Conservation (phyloP, 2,888 invertebrate genomes). For the Andricus curvator region DNA sequence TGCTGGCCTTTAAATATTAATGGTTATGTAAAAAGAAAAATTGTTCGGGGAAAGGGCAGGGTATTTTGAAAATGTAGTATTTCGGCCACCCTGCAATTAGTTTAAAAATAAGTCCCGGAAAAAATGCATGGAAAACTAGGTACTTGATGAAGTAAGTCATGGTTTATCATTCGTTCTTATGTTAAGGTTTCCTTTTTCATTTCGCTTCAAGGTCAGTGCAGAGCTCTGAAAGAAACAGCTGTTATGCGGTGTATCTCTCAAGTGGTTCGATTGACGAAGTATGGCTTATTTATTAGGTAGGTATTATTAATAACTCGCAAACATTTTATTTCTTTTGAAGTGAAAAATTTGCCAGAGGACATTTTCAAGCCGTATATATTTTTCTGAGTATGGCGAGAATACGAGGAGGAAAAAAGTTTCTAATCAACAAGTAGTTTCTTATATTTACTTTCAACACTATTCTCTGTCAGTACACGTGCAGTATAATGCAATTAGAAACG, state of each 20-base stretch:
- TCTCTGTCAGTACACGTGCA: conserved; percentile 25
- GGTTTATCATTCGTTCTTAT: neutral
- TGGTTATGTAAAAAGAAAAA: too few species aligned
- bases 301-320: conserved; percentile 27
- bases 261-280: conserved; percentile 19
- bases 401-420: neutral
- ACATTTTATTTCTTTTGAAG: neutral
- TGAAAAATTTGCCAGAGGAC: neutral
- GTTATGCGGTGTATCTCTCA: neutral
- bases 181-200: conserved; percentile 26
- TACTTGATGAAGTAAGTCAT: neutral
- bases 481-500: conserved; percentile 40
- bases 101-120: too few species aligned
- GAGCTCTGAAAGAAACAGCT: conserved; percentile 33
- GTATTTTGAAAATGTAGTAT: too few species aligned
- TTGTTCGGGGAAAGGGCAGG: too few species aligned
- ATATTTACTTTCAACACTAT: conserved; percentile 24
- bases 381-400: neutral
- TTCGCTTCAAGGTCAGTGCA: conserved; percentile 23
- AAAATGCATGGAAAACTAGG: neutral
- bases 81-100: too few species aligned
- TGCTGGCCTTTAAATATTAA: too few species aligned
- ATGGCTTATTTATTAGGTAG: conserved; percentile 31
- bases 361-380: neutral
- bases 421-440: conserved; percentile 26